These are phyloP conservation scores for Limnothrissa miodon DNA, from an alignment of 2,113 vertebrate species.

Conservation along the genomic window DNA sequence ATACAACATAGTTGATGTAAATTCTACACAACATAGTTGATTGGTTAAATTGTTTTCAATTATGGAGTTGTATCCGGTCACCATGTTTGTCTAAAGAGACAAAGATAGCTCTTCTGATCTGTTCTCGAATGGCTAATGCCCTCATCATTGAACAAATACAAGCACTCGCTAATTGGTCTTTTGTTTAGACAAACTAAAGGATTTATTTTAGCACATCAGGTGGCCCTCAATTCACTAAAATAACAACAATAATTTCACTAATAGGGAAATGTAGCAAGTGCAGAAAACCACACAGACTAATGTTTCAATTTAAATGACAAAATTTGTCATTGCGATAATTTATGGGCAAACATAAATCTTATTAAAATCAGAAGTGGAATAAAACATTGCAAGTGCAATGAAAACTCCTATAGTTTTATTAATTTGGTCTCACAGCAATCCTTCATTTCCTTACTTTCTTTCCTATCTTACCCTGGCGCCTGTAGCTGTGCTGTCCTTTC, in stretches of 20 bases:
- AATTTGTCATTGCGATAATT: too few species aligned
- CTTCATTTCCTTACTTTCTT: not conserved
- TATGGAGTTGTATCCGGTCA: too few species aligned
- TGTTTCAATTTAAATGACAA: too few species aligned
- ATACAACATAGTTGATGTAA: too few species aligned
- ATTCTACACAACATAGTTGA: too few species aligned
- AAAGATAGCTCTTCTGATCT: not conserved
- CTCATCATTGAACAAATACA: not conserved
- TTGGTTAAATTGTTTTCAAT: not conserved
- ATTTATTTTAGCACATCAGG: not conserved
- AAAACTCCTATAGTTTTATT: not conserved
- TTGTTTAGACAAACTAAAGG: not conserved
- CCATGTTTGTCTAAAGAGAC: not conserved
- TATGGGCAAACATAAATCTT: not conserved
- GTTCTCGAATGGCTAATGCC: not conserved
- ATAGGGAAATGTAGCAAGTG: not conserved
- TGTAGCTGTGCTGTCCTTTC: not conserved
- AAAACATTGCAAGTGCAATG: not conserved
- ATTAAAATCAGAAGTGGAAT: not conserved
- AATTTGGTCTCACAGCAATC: not conserved
- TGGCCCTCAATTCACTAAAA: not conserved
- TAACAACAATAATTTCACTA: not conserved
- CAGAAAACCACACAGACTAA: not conserved
- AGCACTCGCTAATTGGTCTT: not conserved
- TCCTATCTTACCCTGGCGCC: not conserved